Conservation (phyloP, 35 echinoderm and acorn worm genomes). For the Ophioderma brevispina region DNA sequence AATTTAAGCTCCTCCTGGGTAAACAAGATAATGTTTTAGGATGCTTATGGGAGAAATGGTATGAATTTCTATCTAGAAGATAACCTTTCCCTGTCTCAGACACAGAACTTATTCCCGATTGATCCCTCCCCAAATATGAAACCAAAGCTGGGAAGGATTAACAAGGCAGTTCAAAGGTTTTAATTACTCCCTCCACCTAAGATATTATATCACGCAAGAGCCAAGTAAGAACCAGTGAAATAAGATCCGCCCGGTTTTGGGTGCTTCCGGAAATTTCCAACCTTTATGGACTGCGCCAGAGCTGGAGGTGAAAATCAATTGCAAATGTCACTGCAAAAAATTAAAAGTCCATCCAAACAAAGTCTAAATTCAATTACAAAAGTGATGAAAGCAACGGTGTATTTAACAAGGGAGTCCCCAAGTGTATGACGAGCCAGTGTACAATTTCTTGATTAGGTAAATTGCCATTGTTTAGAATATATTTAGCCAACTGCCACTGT, state of each 20-base stretch:
- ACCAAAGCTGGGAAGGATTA: background rate
- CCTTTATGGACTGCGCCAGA: background rate
- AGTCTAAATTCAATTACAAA: conserved; percentile 1
- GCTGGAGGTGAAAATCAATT: background rate
- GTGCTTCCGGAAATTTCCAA: background rate
- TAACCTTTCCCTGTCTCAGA: background rate
- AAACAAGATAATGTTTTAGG: conserved; percentile 7
- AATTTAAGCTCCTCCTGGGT: background rate
- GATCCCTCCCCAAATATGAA: background rate
- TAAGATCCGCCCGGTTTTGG: background rate
- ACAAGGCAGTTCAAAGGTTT: conserved; percentile 9
- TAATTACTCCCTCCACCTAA: background rate
- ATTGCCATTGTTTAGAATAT: background rate
- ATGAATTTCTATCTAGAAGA: background rate
- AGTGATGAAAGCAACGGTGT: background rate
- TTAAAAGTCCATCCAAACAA: background rate
- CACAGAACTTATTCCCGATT: background rate
- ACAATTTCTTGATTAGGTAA: background rate
- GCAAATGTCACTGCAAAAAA: background rate
- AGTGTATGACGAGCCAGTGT: background rate
- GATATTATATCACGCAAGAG: background rate
- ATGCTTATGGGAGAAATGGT: background rate
- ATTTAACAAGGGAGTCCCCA: background rate
- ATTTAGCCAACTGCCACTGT: background rate
- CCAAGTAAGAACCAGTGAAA: background rate